Evolutionary conservation across 1,140 invertebrate species (phyloP), one percentile per base, ranked within the genome.

Genomic region (Camponotus pennsylvanicus): DNA sequence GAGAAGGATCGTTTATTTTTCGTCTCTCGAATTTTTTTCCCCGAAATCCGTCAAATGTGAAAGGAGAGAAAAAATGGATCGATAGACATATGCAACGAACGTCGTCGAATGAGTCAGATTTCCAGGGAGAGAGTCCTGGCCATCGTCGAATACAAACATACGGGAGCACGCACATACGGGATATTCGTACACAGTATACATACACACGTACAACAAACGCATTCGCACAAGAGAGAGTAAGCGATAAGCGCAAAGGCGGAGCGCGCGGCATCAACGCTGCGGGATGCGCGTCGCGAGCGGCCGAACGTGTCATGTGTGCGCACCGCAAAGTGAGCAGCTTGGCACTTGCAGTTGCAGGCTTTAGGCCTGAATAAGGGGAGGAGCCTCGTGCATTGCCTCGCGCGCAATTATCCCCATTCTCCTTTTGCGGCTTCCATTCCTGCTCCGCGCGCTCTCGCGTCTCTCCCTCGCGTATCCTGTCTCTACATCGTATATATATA

Each of bases 371-470:
- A 92, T 89, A 90, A 89, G 90, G 91, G 93, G 92, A 93, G 93
- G 92, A 93, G 92, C 92, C 89, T 92, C 85, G 88, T 92, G 91
- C 92, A 93, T 92, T 93, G 91, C 92, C 90, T 90, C 69, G 90
- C 80, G 91, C 80, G 92, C 91, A 93, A 93, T 93, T 93, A 93
- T 89, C 93, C 92, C 93, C 93, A 88, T 93, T 82, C 90, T 87
- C 49, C 75, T 73, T 71, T 76, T 55, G 52, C 85, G 88, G 90
- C 90, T 91, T 89, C 90, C 91, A 92, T 92, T 91, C 87, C 88
- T 88, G 86, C 86, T 87, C 76, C 86, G 66, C 84, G 79, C 82
- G 83, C n/a, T 83, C 80, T 80, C 76, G 69, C 49, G 49, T 52
- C 49, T 66, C 78, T 64, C 69, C 80, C 27, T 27, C 27, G 27